These are phyloP conservation scores for Ectemnius lituratus DNA, from an alignment of 2,888 invertebrate species.

Conservation along the genomic window DNA sequence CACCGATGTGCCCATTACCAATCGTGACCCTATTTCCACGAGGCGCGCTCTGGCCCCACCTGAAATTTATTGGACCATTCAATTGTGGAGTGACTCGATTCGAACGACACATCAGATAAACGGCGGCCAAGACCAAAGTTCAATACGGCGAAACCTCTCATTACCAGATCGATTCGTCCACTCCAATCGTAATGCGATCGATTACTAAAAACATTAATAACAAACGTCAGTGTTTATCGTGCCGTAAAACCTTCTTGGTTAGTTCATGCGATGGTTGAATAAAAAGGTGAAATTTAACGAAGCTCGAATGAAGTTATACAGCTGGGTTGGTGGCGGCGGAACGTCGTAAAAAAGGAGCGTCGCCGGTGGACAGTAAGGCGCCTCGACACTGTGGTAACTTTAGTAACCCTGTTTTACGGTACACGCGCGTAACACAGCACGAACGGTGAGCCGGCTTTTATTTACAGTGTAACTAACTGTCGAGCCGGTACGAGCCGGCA, in stretches of 20 bases:
- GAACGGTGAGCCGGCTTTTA: conserved; percentile 37
- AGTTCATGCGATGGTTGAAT: not conserved
- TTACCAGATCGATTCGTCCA: conserved; percentile 22
- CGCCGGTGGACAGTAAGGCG: conserved; percentile 6
- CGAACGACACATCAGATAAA: conserved; percentile 16
- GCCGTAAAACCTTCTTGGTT: too few relatives aligned
- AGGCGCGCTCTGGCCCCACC: conserved; percentile 5
- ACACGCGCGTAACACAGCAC: conserved; percentile 24
- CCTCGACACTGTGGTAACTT: conserved; percentile 19
- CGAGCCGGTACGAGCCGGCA: conserved; percentile 38
- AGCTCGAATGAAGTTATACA: conserved; percentile 5
- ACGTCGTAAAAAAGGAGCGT: conserved; percentile 1
- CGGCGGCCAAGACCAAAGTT: conserved; percentile 17
- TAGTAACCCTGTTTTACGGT: conserved; percentile 52
- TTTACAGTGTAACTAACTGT: conserved; percentile 44
- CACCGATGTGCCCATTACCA: conserved; percentile 52
- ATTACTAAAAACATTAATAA: not conserved
- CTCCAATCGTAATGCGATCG: not conserved
- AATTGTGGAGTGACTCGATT: conserved; percentile 11
- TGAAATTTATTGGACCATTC: conserved; percentile 50
- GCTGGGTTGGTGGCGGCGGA: not conserved
- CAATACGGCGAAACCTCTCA: conserved; percentile 26
- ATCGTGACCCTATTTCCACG: conserved; percentile 42
- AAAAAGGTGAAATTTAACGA: conserved; percentile 1
- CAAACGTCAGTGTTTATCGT: too few relatives aligned